Percentiles rank a stretch among this genome's conserved stretches.
Conservation (phyloP, 2,797 vertebrate genomes). For the Thripadectes ignobilis region DNA sequence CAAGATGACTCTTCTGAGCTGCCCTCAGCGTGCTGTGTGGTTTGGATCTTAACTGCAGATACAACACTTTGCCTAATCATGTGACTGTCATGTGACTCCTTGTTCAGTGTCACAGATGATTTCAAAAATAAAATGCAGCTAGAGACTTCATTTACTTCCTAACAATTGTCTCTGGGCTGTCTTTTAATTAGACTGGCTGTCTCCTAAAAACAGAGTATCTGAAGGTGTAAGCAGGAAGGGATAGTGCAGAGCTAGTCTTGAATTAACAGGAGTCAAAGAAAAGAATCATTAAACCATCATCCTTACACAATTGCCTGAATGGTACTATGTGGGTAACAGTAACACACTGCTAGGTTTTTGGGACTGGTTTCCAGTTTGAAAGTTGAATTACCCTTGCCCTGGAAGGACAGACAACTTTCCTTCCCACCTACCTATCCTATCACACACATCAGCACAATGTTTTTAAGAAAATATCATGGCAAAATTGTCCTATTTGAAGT, state of each 20-base stretch:
- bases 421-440: neutral
- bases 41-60: neutral
- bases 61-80: neutral
- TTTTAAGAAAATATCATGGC: neutral
- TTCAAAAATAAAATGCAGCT: neutral
- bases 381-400: neutral
- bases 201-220: neutral
- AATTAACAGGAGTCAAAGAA: neutral
- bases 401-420: neutral
- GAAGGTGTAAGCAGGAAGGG: neutral
- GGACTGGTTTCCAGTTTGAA: neutral
- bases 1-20: neutral
- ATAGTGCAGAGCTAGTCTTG: neutral
- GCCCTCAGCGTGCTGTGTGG: neutral
- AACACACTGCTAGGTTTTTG: neutral
- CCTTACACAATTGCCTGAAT: neutral
- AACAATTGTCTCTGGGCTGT: neutral
- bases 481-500: neutral
- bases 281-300: neutral
- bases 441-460: neutral
- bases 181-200: neutral
- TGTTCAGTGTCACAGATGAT: neutral
- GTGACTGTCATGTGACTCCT: neutral
- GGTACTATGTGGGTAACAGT: neutral
- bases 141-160: neutral